Percentiles rank a stretch among this genome's conserved stretches.
Evolutionary conservation across 2,797 vertebrate species (phyloP).

Genomic region (Acanthornis magna): DNA sequence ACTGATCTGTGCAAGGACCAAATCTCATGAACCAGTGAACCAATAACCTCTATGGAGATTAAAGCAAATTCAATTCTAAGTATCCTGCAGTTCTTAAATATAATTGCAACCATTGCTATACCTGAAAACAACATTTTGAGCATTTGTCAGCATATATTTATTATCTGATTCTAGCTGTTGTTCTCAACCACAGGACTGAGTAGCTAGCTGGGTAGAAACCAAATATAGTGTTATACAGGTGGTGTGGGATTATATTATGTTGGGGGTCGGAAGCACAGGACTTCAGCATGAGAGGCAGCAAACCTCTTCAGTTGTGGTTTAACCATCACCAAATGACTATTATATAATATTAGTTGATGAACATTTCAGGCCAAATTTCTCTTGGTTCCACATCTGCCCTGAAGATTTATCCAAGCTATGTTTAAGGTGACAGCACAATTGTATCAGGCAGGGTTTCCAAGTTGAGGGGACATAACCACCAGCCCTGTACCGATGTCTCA

Average conservation of each 20-base stretch:
- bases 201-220: not conserved
- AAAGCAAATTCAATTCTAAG: not conserved
- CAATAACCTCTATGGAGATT: not conserved
- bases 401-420: not conserved
- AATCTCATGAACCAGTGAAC: not conserved
- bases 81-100: not conserved
- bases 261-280: not conserved
- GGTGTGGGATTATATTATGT: not conserved
- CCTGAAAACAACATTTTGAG: not conserved
- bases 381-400: not conserved
- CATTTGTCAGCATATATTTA: not conserved
- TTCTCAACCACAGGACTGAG: not conserved
- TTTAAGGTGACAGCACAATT: not conserved
- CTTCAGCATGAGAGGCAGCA: not conserved
- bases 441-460: not conserved
- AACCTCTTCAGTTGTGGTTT: not conserved
- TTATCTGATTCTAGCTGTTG: not conserved
- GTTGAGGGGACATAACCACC: not conserved
- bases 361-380: not conserved
- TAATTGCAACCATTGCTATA: not conserved
- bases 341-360: not conserved
- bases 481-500: not conserved
- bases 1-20: not conserved
- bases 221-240: not conserved
- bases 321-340: not conserved